A percentile compares a stretch with the other conserved stretches of the same genome.
Evolutionary conservation across 2,888 invertebrate genomes (phyloP).

Genomic region (Xanthia icteritia): DNA sequence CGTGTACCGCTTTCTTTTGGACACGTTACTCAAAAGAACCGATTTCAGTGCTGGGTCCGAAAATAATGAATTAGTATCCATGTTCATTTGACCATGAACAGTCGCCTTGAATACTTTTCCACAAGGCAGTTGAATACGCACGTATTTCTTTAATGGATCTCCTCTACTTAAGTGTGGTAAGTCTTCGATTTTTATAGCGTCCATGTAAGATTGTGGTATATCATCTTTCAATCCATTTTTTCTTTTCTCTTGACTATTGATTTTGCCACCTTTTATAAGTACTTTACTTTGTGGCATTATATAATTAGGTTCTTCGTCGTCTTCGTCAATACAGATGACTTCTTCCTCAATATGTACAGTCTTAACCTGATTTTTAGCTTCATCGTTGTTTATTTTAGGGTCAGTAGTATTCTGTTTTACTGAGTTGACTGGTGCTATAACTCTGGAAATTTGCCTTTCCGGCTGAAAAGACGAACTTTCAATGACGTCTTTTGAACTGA

Average conservation of each 20-base stretch:
- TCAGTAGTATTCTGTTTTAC: not conserved
- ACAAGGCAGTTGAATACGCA: conserved; percentile 79
- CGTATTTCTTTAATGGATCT: conserved; percentile 72
- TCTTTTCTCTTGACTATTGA: not conserved
- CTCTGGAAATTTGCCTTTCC: not conserved
- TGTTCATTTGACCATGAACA: conserved; percentile 75
- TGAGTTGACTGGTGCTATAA: not conserved
- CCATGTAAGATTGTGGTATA: conserved; percentile 65
- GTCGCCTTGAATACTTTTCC: conserved; percentile 82
- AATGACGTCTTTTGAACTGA: conserved; percentile 6
- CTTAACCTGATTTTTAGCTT: not conserved
- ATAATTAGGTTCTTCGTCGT: conserved; percentile 52
- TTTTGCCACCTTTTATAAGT: not conserved
- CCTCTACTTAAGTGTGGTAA: conserved; percentile 61
- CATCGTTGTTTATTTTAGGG: conserved; percentile 2
- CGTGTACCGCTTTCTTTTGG: conserved; percentile 73
- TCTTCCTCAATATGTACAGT: conserved; percentile 22
- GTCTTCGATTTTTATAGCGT: conserved; percentile 74
- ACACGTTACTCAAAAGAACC: conserved; percentile 72
- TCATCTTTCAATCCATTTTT: conserved; percentile 23
- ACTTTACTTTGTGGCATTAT: not conserved
- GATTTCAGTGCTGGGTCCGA: conserved; percentile 76
- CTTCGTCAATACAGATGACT: conserved; percentile 51
- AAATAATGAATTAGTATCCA: conserved; percentile 78
- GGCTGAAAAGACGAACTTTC: not conserved